Conservation (phyloP, 2,888 invertebrate species). For the Eupithecia abbreviata region DNA sequence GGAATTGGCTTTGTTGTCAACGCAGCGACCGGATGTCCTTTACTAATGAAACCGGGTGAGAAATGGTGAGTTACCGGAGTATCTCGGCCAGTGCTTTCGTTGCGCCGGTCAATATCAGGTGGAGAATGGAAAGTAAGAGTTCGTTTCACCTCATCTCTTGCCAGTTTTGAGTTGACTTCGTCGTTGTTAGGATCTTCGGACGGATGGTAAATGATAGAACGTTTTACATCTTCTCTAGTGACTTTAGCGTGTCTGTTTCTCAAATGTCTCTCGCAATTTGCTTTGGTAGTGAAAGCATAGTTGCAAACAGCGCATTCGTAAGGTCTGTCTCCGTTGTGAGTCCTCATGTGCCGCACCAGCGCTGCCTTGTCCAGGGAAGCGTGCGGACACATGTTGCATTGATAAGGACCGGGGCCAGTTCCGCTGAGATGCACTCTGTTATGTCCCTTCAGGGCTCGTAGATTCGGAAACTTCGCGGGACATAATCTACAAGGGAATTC, state of each 20-base stretch:
- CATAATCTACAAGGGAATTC: conserved; percentile 97
- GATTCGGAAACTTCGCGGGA: conserved; percentile 92
- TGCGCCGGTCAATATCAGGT: conserved; percentile 77
- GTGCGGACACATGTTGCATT: conserved; percentile 97
- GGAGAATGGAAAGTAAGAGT: conserved; percentile 82
- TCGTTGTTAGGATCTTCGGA: conserved; percentile 93
- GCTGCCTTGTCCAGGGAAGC: conserved; percentile 95
- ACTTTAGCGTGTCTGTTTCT: conserved; percentile 95
- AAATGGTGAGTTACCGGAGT: conserved; percentile 74
- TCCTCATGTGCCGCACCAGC: conserved; percentile 94
- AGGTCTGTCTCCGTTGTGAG: conserved; percentile 97
- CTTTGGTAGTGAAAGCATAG: conserved; percentile 98
- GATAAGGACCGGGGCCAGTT: conserved; percentile 91
- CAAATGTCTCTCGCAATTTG: conserved; percentile 97
- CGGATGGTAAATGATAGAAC: conserved; percentile 93
- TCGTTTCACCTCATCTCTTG: conserved; percentile 83
- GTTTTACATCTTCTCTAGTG: conserved; percentile 94
- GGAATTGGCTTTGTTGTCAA: conserved; percentile 66
- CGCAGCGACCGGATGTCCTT: conserved; percentile 76
- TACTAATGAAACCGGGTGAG: conserved; percentile 72
- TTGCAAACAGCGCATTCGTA: conserved; percentile 98
- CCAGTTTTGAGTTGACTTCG: conserved; percentile 84
- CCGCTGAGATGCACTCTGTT: conserved; percentile 93
- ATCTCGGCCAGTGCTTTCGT: conserved; percentile 69
- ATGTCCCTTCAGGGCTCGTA: conserved; percentile 95